Base-by-base conservation (phyloP, 2,888 invertebrate species). In the Strigamia transsilvanica region DNA sequence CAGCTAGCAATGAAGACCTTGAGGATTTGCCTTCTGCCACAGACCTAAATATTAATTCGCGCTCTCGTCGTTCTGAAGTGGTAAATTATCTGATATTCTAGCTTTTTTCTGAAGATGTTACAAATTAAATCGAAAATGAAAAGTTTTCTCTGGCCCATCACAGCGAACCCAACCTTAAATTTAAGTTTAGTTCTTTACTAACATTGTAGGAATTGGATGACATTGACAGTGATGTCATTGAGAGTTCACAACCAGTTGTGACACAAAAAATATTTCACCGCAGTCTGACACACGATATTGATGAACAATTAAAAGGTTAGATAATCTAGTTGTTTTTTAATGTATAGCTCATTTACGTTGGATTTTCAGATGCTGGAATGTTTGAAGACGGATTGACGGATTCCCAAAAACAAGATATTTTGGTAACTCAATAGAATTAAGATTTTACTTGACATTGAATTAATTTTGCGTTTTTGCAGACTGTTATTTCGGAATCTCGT, bases 331-430 rank as follows among this genome's bases (percentile, higher is more conserved):
- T 61, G 9, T 23, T 61, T 61, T 61, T 61, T 6, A 23, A 23
- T 38, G 38, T 38, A 21, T 23, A 61, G 13, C 1, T 23, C 18
- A 2, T 61, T 23, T 2, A 12, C 12, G 6, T 38, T 78, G 3
- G 3, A n/a, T 27, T 18, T 77, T 41, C 27, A 78, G 78, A 78
- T 13, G 34, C 41, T 32, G 78, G 78, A 2, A 7, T 78, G 9
- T 78, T 27, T n/a, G 78, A 78, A 18, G 32, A 27, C 13, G 78
- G 78, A 32, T 27, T 78, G 34, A 78, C 78, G 15, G 41, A 78
- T 13, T 10, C 21, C n/a, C 27, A 78, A 32, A 78, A 78, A 78
- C 9, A 18, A 41, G 78, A 78, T 41, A 15, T 78, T 32, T 78
- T 78, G 32, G 78, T 78, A 78, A 78, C 4, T 46, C n/a, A 5